A percentile compares a stretch with the other conserved stretches of the same genome.
Evolutionary conservation across 2,797 vertebrate genomes (phyloP).

Genomic region (Margarornis squamiger): DNA sequence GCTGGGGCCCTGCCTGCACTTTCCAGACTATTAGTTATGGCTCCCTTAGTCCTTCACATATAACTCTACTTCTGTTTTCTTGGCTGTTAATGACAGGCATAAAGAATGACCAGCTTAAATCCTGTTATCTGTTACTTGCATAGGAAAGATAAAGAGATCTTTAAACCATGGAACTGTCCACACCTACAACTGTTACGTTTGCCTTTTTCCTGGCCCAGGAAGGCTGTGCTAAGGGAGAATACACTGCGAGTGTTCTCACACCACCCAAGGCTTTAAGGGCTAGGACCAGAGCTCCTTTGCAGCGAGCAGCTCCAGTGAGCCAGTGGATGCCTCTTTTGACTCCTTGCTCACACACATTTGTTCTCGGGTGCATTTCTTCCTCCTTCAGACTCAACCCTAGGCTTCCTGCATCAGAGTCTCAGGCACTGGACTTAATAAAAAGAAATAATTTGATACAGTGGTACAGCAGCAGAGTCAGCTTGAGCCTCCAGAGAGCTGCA

Average conservation of each 20-base stretch:
- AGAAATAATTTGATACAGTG: background rate
- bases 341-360: background rate
- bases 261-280: background rate
- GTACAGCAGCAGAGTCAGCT: background rate
- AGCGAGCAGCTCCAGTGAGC: background rate
- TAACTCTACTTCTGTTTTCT: background rate
- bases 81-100: background rate
- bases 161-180: background rate
- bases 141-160: background rate
- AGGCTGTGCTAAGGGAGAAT: background rate
- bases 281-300: background rate
- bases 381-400: background rate
- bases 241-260: background rate
- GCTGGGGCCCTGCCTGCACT: background rate
- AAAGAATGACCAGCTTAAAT: background rate
- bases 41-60: background rate
- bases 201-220: background rate
- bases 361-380: accelerated
- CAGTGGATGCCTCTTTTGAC: background rate
- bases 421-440: background rate
- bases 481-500: background rate
- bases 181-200: background rate
- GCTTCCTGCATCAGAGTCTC: background rate
- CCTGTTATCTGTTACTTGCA: background rate
- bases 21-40: background rate